A percentile compares a stretch with the other conserved stretches of the same genome.
Evolutionary conservation across 2,888 invertebrate genomes (phyloP).

Genomic region (Xanthorhoe spadicearia): DNA sequence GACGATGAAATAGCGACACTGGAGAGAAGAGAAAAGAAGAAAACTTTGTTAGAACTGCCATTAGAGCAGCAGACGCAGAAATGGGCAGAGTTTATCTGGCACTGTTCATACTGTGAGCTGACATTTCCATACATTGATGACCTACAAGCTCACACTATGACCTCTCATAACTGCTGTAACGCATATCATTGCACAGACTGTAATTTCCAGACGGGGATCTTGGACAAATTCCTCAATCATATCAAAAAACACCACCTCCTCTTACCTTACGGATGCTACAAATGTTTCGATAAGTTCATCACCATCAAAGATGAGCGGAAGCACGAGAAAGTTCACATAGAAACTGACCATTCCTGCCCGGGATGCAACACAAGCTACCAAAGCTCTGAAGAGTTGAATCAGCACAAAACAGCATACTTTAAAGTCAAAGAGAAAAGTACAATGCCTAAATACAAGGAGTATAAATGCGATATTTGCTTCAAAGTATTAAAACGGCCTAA

Average conservation of each 20-base stretch:
- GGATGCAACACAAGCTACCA: slow-evolving; percentile 13
- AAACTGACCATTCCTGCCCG: slow-evolving; percentile 6
- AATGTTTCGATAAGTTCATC: slow-evolving; percentile 18
- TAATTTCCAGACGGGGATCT: slow-evolving; percentile 11
- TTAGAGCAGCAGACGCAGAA: slow-evolving; percentile 8
- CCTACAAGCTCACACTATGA: slow-evolving; percentile 7
- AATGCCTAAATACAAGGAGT: slow-evolving; percentile 20
- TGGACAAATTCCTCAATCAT: slow-evolving; percentile 20
- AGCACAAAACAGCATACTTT: slow-evolving; percentile 10
- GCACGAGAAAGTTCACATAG: slow-evolving; percentile 16
- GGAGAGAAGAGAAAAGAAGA: slow-evolving; percentile 17
- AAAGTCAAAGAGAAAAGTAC: slow-evolving; percentile 14
- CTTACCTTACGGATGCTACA: slow-evolving; percentile 15
- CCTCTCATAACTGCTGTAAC: slow-evolving; percentile 13
- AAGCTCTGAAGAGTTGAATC: background rate
- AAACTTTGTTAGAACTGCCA: slow-evolving; percentile 14
- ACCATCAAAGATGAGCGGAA: slow-evolving; percentile 16
- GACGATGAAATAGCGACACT: slow-evolving; percentile 14
- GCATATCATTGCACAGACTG: slow-evolving; percentile 17
- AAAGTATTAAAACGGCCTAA: slow-evolving; percentile 18
- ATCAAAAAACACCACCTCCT: slow-evolving; percentile 22
- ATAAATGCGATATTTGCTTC: slow-evolving; percentile 21
- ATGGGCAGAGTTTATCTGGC: slow-evolving; percentile 13
- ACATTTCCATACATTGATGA: background rate
- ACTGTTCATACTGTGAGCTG: slow-evolving; percentile 10